Evolutionary conservation across 2,797 vertebrate genomes (phyloP), one percentile per base, ranked within the genome.

Genomic region (Coendou prehensilis): DNA sequence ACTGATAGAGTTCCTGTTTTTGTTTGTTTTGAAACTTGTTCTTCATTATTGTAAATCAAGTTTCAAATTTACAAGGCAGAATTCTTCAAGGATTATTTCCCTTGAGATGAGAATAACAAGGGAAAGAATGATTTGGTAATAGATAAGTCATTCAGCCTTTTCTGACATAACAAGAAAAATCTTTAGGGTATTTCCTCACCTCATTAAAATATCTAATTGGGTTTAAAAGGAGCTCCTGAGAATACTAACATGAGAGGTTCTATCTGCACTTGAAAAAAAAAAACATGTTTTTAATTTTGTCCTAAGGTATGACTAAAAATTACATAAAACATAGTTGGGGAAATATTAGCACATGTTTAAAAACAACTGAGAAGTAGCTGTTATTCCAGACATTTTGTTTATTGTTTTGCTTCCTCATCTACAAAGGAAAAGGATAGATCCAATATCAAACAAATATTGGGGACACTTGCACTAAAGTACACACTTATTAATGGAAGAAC

Each of bases 1-100:
- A 78, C 13, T 94, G 76, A 52, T 63, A 76, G 61, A 30, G 28
- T n/a, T 94, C 18, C 22, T 92, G n/a, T 33, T 78, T 90, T 96
- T 91, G 83, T 89, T 96, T 97, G 61, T 84, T 97, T 90, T 93
- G 67, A 97, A 80, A 94, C 50, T 85, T 92, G 78, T 56, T 95
- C 69, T 52, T 97, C 47, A 92, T 71, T 52, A 80, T 18, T 63
- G 30, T 85, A 80, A 84, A 88, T 67, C 3, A 96, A 96, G 80
- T 75, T 96, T 94, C 82, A 87, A 84, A 80, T 93, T 97, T 85
- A 69, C 23, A 95, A 94, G 73, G 41, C 2, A 4, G 59, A 17
- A 67, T 96, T 97, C n/a, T 80, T 94, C 71, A 95, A 97, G 20
- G 61, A 96, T 81, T 79, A 20, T 56, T 82, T 56, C 85, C 80